Evolutionary conservation across 2,888 invertebrate species (phyloP), one percentile per base, ranked within the genome.

Genomic region (Antitype chi): DNA sequence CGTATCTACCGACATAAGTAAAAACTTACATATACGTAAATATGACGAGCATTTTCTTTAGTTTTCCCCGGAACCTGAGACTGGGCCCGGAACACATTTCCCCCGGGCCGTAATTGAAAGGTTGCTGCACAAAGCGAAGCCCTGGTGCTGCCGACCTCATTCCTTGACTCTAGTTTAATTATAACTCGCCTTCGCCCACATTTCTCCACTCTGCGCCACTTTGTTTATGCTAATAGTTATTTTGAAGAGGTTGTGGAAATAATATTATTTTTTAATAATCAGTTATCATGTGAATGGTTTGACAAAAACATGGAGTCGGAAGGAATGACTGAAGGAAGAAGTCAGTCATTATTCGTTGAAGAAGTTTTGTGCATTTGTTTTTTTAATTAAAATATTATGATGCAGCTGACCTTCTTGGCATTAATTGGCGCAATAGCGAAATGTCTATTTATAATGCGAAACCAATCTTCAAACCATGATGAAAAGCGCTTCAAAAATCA

Each of bases 81-180:
- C 73, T 25, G 62, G 25, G 53, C 28, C 69, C 78, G 70, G 82
- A 83, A 79, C 74, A 85, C 74, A 89, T 86, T 86, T 85, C 79
- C 82, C 86, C 32, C 43, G 79, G 75, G 80, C 28, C 70, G 83
- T 89, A 90, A 90, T 91, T 89, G 89, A 90, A 90, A 89, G 88
- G 89, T 85, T 78, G 86, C 71, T 74, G 80, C 79, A 88, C 86
- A 87, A 86, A 86, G 88, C 68, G 91, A 90, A 92, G 89, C 90
- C 90, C 87, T 81, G 77, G 43, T 69, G 73, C 84, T 74, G 78
- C 85, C 87, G 92, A 91, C 93, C 93, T 89, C 91, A 91, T 94
- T 92, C 89, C 90, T 91, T 89, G 88, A 89, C 88, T 90, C 87
- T 76, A 81, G 86, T 90, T 87, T 92, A 93, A 93, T 93, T 92